Evolutionary conservation across 2,113 vertebrate species (phyloP), one percentile per base, ranked within the genome.

Genomic region (Ceyx margarethae): DNA sequence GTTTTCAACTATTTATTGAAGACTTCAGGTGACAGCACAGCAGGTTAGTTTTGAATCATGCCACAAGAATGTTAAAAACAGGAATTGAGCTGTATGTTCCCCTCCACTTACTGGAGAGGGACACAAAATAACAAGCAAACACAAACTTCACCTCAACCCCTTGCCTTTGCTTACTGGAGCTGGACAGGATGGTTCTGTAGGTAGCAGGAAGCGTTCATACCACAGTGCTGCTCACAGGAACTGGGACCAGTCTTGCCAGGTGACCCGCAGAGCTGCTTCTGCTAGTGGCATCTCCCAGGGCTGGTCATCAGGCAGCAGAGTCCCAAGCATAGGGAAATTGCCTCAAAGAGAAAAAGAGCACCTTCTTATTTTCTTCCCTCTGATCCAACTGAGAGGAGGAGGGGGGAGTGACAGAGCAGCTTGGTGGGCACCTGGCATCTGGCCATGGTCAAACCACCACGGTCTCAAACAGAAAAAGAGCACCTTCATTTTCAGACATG

Each of bases 1-100:
- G 48, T 83, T 92, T 85, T 87, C 67, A 43, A 81, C 46, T 67
- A 53, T 96, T 96, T 96, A 96, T 96, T 96, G 87, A 83, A 74
- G 48, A 37, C 26, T 85, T 80, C 56, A 81, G 84, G 81, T 89
- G 85, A 93, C 43, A 74, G 74, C 71, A 22, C 72, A 82, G 91
- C 60, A 91, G 64, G 75, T 80, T 58, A 77, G 48, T 74, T 89
- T 94, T 89, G 87, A 82, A 68, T 91, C 79, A 60, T 6, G 23
- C n/a, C 85, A 71, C 48, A 93, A 53, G 75, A 89, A 94, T 77
- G 78, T 58, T 74, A 82, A 87, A 77, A 91, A 64, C 75, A 92
- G 81, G 68, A 87, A 91, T 57, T 60, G 15, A 83, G 80, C 48
- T 62, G 51, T 53, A 26, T 13, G 22, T 5, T 78, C 37, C 51